Base-by-base conservation (phyloP, 2,797 vertebrate species). In the Scleropages formosus region DNA sequence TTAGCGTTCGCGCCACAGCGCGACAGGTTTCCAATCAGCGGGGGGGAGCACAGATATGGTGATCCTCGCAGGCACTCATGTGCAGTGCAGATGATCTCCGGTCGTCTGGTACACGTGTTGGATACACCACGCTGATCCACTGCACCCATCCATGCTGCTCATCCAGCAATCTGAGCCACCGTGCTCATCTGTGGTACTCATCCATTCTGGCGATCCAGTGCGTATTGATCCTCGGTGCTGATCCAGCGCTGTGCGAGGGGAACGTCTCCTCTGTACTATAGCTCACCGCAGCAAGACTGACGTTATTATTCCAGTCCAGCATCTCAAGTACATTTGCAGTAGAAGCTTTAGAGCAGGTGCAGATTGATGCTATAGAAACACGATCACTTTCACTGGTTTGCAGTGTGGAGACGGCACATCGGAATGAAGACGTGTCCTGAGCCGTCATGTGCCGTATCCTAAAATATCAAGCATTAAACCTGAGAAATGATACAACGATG, bases 331-430 rank as follows among this genome's bases (percentile, higher is more conserved):
- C 71, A 78, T 75, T 79, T 82, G 81, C 83, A 80, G 84, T 31
- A 39, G 31, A 31, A 39, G 31, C 31, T 39, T 31, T 39, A 6
- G 31, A 39, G 31, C 31, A 39, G 6, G 31, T 6, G 6, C 31
- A 31, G 31, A 2, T 39, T 39, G 31, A 2, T 6, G 83, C 80
- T 78, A 81, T 77, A 68, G 83, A 87, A 80, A 80, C 12, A 60
- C 78, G 79, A 85, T 82, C 82, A 80, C 85, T 87, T 89, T 89
- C 83, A 87, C 89, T 89, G 89, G 86, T 79, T 79, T 81, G 78
- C 78, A n/a, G 79, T 82, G 81, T 79, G 85, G 82, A 89, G 84
- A 90, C 89, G 88, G 89, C 80, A 82, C 83, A 87, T 90, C 82
- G 80, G 84, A n/a, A 39, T 85, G 83, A 87, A 82, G 82, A 65